These are phyloP conservation scores for Ochropacha duplaris DNA, from an alignment of 2,888 invertebrate species.

Conservation along the genomic window DNA sequence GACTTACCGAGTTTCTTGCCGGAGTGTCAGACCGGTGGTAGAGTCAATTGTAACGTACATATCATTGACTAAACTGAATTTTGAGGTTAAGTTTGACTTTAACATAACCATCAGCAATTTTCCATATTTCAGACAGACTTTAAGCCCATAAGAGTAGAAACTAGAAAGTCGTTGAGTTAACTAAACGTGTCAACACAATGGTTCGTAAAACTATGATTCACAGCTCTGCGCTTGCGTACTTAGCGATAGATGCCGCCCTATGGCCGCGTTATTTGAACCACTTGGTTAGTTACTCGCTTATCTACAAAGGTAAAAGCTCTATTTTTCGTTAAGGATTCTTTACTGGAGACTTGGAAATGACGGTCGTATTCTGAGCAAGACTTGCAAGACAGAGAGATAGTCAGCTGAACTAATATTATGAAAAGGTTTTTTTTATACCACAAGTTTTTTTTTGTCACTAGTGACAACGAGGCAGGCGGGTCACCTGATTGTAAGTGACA, in stretches of 20 bases:
- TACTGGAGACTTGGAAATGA: background rate
- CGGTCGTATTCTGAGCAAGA: no score
- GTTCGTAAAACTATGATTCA: slow-evolving; percentile 15
- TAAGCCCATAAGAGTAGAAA: background rate
- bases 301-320: background rate
- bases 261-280: background rate
- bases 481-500: no score
- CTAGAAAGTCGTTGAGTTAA: background rate
- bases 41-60: no score
- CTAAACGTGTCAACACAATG: slow-evolving; percentile 20
- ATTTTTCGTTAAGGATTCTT: slow-evolving; percentile 10
- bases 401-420: no score
- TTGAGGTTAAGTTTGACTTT: no score
- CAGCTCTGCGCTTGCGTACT: background rate
- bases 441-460: no score
- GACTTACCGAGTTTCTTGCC: no score
- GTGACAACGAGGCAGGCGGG: no score
- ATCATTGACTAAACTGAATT: no score
- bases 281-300: background rate
- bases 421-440: no score
- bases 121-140: background rate
- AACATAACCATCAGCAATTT: background rate
- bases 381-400: no score
- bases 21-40: no score
- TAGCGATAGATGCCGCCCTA: background rate